Base-by-base conservation (phyloP, 2,888 invertebrate species). In the Electrophaes corylata region DNA sequence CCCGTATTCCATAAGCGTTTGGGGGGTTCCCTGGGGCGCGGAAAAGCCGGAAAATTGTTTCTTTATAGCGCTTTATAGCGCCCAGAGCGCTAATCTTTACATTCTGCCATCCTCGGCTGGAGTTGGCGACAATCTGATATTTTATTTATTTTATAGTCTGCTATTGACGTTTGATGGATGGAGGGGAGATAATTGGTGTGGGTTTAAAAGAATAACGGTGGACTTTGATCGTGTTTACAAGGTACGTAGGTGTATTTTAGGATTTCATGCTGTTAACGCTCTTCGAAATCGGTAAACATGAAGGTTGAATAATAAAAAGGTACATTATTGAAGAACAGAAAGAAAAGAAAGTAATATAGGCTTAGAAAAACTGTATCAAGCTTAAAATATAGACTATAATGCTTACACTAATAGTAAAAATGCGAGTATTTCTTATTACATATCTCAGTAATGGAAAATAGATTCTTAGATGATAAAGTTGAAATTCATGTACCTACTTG, bases 11-110 rank as follows among this genome's bases (percentile, higher is more conserved):
- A 84, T 83, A 86, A 82, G 76, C 76, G 75, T 69, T 43, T 66
- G 66, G 72, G 60, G 67, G 68, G 75, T 77, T 83, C 84, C 60
- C 83, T 75, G 72, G 75, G 70, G 82, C 76, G 81, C 71, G 76
- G 81, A 77, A 79, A 83, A 77, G 76, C 81, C 81, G 80, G 87
- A 78, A 91, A 91, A 91, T 91, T 91, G 91, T 91, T 91, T 91
- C 89, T 91, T 89, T 88, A 91, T 85, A 80, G 83, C 89, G 76
- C 89, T 91, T 89, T 88, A 91, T 84, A 80, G 83, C 89, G 76
- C 90, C 84, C 88, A 78, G 75, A 78, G 81, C 83, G 88, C 87
- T 91, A 91, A 91, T 91, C 89, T 88, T 75, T 78, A 53, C 64
- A 62, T 71, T 76, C 75, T 57, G 4, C 44, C 51, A 40, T 46